These are phyloP conservation scores for Platyscapa corneri DNA, from an alignment of 1,140 invertebrate genomes.

Conservation along the genomic window DNA sequence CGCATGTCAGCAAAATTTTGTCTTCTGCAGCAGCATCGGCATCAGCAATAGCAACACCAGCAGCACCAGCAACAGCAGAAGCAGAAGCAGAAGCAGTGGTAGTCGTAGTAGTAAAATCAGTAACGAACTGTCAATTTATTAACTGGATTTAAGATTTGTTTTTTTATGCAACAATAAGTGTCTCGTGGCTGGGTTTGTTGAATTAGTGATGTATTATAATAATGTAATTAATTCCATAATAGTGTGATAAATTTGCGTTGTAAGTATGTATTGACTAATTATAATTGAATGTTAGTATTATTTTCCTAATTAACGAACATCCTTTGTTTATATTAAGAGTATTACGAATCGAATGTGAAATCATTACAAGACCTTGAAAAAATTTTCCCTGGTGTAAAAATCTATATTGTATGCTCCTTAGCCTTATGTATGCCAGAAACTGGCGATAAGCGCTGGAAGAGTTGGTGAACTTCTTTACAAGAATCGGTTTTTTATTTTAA, in stretches of 20 bases:
- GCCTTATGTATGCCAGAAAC: neutral
- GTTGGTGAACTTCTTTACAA: neutral
- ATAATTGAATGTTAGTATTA: neutral
- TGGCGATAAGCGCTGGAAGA: neutral
- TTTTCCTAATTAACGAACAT: neutral
- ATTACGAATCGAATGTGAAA: neutral
- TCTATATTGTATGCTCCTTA: neutral
- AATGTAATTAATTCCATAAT: neutral
- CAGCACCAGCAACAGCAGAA: too few species aligned
- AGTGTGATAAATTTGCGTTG: neutral
- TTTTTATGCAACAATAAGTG: neutral
- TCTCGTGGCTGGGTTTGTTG: neutral
- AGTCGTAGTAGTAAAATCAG: too few species aligned
- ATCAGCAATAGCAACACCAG: neutral
- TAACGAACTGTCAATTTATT: conserved; percentile 4
- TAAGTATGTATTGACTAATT: neutral
- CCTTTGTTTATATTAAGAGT: neutral
- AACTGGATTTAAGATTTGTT: neutral
- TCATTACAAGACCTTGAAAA: neutral
- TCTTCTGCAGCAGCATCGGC: conserved; percentile 31
- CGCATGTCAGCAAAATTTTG: conserved; percentile 24
- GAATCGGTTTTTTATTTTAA: neutral
- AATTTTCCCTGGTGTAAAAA: neutral
- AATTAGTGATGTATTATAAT: neutral
- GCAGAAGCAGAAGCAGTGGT: too few species aligned